Percentiles rank a stretch among this genome's conserved stretches.
Conservation (phyloP, 2,888 invertebrate genomes). For the Desoria tigrina region DNA sequence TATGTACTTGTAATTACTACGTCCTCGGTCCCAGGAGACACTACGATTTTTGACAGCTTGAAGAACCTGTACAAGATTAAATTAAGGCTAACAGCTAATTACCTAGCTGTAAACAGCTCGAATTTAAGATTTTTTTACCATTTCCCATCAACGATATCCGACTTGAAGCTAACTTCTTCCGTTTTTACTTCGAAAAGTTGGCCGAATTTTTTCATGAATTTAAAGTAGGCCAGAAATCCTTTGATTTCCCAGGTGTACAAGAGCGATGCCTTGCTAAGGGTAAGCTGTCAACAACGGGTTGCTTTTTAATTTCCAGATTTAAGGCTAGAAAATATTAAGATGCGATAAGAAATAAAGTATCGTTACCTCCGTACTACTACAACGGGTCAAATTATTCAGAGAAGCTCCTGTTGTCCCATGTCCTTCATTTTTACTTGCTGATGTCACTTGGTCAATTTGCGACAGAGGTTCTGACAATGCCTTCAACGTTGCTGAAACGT, state of each 20-base stretch:
- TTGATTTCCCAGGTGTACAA: conserved; percentile 47
- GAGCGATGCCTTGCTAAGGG: conserved; percentile 40
- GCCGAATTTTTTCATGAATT: conserved; percentile 43
- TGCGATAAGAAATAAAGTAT: neutral
- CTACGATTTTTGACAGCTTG: conserved; percentile 16
- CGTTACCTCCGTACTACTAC: conserved; percentile 40
- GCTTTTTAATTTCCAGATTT: neutral
- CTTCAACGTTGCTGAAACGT: no score
- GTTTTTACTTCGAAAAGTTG: conserved; percentile 47
- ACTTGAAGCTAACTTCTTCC: conserved; percentile 46
- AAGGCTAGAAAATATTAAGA: conserved; percentile 7
- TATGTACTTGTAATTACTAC: conserved; percentile 42
- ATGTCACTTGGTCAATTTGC: neutral
- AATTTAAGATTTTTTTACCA: no score
- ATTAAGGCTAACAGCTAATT: neutral
- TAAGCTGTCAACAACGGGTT: conserved; percentile 39
- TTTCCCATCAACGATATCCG: conserved; percentile 48
- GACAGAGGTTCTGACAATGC: neutral
- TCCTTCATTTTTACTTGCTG: no score
- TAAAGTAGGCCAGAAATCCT: conserved; percentile 44
- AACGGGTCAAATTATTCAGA: conserved; percentile 28
- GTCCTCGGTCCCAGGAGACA: conserved; percentile 9
- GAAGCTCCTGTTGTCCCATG: neutral
- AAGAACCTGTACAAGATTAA: conserved; percentile 25
- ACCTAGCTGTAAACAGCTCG: neutral